Conservation (phyloP, 2,888 invertebrate genomes). For the Deilephila porcellus region DNA sequence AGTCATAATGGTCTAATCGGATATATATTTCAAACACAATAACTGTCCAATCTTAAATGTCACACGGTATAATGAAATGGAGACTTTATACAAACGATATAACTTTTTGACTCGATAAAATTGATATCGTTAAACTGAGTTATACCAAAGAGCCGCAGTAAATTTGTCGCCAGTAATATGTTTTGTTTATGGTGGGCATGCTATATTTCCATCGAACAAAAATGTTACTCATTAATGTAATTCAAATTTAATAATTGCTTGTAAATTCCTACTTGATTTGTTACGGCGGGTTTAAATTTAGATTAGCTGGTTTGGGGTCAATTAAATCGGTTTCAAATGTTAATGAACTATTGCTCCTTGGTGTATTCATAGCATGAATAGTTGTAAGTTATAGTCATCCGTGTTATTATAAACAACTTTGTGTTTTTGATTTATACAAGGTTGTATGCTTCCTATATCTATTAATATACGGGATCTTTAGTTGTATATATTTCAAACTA, state of each 20-base stretch:
- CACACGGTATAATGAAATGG: slow-evolving; percentile 35
- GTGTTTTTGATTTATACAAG: too few relatives aligned
- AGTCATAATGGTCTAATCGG: slow-evolving; percentile 38
- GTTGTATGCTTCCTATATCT: too few relatives aligned
- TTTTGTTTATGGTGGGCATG: slow-evolving; percentile 21
- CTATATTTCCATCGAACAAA: slow-evolving; percentile 3
- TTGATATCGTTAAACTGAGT: slow-evolving; percentile 33
- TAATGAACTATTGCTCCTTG: neutral
- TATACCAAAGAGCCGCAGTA: slow-evolving; percentile 2
- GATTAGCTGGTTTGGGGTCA: neutral
- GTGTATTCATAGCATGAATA: neutral
- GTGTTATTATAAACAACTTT: too few relatives aligned
- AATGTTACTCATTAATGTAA: slow-evolving; percentile 13
- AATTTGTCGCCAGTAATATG: slow-evolving; percentile 11
- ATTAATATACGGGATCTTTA: too few relatives aligned
- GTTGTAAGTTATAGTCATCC: too few relatives aligned
- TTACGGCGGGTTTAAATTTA: neutral
- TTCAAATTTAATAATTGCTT: slow-evolving; percentile 7
- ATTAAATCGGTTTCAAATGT: slow-evolving; percentile 2
- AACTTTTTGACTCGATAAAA: slow-evolving; percentile 39
- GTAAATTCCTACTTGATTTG: slow-evolving; percentile 4
- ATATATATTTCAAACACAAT: slow-evolving; percentile 40
- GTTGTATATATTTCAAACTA: too few relatives aligned
- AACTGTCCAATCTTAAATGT: slow-evolving; percentile 37
- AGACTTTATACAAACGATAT: slow-evolving; percentile 32